Evolutionary conservation across 2,888 invertebrate species (phyloP), one percentile per base, ranked within the genome.

Genomic region (Habrosyne pyritoides): DNA sequence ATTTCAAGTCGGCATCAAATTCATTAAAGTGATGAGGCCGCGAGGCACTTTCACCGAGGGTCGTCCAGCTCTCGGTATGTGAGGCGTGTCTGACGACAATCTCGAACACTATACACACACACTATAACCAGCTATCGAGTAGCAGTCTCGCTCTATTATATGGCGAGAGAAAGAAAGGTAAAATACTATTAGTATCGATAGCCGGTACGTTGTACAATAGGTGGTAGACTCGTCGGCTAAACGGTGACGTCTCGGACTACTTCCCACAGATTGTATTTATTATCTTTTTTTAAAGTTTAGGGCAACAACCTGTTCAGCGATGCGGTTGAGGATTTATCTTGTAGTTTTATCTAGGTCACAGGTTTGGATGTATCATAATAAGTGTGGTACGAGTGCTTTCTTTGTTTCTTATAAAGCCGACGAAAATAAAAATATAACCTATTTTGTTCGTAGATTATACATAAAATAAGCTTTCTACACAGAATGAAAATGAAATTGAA

Each of bases 41-140:
- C 76, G 69, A 75, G 81, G 81, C 86, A 89, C 91, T 91, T 91
- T 91, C 91, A 87, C 91, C 89, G 75, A 77, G 83, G 84, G 82
- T 82, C 88, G 83, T 76, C 69, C 81, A 79, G 83, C 83, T 86
- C 83, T 86, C 84, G 76, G 81, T 80, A 73, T 73, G 76, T 72
- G 75, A 75, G 77, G 66, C 75, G 73, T 70, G 75, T 75, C 74
- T 76, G 66, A 75, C 66, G 64, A 65, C 63, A 62, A 64, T 66
- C 64, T 67, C 75, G 68, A 69, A 69, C 60, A 71, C 69, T 61
- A 69, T 67, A 67, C 63, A 69, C 60, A 63, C 64, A 63, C 47
- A 54, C 57, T 54, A 53, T 53, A 59, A 54, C 49, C 50, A 58
- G 53, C 53, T 46, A 51, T 52, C 52, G 55, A 58, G 60, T 18